These are phyloP conservation scores for Phataginus tricuspis DNA, from an alignment of 2,797 vertebrate species.

Conservation along the genomic window DNA sequence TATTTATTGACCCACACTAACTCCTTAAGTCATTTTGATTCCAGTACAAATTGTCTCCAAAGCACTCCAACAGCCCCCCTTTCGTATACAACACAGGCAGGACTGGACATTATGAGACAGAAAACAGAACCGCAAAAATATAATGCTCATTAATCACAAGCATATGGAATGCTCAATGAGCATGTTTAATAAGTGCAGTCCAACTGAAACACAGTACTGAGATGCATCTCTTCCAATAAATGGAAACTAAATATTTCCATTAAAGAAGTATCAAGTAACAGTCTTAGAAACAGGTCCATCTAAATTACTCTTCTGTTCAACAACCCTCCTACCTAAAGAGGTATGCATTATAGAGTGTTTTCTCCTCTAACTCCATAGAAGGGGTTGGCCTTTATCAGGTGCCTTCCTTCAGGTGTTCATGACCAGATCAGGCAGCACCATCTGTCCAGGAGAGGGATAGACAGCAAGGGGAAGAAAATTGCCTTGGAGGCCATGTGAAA, in stretches of 20 bases:
- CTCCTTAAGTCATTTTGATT: conserved; percentile 57
- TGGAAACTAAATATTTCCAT: conserved; percentile 57
- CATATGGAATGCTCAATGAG: conserved; percentile 16
- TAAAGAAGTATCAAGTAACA: conserved; percentile 49
- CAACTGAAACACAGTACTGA: not conserved
- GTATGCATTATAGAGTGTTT: not conserved
- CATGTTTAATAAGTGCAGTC: conserved; percentile 24
- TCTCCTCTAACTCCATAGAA: not conserved
- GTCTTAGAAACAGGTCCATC: conserved; percentile 35
- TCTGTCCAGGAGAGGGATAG: not conserved
- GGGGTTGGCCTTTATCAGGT: not conserved
- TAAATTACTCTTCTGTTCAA: conserved; percentile 43
- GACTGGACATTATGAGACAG: conserved; percentile 59
- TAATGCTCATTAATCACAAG: conserved; percentile 25
- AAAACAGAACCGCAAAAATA: conserved; percentile 64
- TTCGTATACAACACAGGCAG: not conserved
- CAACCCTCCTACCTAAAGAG: conserved; percentile 12
- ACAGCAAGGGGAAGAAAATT: not conserved
- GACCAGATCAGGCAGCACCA: not conserved
- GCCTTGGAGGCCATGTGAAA: not conserved
- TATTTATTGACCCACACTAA: conserved; percentile 57
- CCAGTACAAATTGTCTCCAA: conserved; percentile 49
- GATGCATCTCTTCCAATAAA: conserved; percentile 48
- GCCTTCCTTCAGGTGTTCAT: not conserved
- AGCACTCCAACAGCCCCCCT: not conserved